Percentiles rank a stretch among this genome's conserved stretches.
Conservation (phyloP, 2,113 vertebrate genomes). For the Larimichthys polyactis region DNA sequence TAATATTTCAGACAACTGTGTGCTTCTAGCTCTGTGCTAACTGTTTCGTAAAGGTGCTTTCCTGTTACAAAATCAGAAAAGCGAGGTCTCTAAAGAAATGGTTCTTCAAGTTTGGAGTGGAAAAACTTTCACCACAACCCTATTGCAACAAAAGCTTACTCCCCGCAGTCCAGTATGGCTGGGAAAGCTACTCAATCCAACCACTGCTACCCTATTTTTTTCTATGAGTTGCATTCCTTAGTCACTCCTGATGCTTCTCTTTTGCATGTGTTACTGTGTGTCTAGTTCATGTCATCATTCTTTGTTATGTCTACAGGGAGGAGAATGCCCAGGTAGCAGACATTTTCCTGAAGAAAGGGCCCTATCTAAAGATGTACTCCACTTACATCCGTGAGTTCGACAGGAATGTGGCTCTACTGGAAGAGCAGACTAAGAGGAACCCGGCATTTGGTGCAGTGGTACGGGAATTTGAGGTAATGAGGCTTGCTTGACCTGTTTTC, state of each 20-base stretch:
- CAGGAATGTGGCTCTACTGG: conserved; percentile 93
- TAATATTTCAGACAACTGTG: neutral
- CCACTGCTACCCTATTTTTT: neutral
- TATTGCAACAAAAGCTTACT: neutral
- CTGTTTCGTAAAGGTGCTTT: neutral
- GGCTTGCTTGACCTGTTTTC: conserved; percentile 64
- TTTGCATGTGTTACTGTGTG: neutral
- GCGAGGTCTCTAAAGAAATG: neutral
- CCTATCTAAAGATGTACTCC: conserved; percentile 98
- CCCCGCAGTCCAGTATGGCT: neutral
- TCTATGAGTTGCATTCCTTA: neutral
- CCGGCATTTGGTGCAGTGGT: conserved; percentile 89
- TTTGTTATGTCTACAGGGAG: conserved; percentile 81
- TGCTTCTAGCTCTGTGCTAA: neutral
- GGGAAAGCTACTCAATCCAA: neutral
- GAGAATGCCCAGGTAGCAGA: conserved; percentile 92
- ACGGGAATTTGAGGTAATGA: conserved; percentile 93
- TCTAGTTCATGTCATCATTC: neutral
- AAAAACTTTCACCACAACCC: neutral
- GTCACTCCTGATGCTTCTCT: neutral
- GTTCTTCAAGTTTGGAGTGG: no score
- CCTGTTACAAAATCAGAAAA: neutral
- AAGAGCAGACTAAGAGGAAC: conserved; percentile 96
- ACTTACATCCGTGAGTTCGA: conserved; percentile 98
- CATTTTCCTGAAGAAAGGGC: conserved; percentile 97